Evolutionary conservation across 23 tunicate species (phyloP).

Genomic region (Botrylloides violaceus): DNA sequence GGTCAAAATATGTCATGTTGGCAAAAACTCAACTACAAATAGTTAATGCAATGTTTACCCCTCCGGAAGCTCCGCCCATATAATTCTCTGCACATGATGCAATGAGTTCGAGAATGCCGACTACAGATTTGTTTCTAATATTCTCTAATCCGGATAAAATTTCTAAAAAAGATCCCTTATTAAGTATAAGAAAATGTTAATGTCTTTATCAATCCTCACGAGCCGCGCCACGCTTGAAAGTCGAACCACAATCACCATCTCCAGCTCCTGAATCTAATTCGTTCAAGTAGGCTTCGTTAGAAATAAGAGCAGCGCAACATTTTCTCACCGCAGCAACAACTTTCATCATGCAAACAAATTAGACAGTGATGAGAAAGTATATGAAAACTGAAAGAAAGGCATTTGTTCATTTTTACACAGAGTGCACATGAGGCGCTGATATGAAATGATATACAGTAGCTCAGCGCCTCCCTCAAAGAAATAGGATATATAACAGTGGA

Average conservation of each 20-base stretch:
- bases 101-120: conserved; percentile 24
- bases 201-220: conserved; percentile 1
- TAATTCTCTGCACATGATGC: conserved; percentile 67
- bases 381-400: no score
- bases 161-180: not conserved
- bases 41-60: not conserved
- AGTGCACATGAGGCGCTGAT: no score
- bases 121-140: conserved; percentile 20
- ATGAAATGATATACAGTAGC: no score
- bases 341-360: no score
- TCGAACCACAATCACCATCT: conserved; percentile 99
- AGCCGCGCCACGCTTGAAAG: conserved; percentile 77
- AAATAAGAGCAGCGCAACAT: conserved; percentile 53
- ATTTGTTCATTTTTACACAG: no score
- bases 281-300: conserved; percentile 51
- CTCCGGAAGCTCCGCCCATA: conserved; percentile 80
- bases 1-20: not conserved
- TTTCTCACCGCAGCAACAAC: conserved; percentile 20
- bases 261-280: conserved; percentile 77
- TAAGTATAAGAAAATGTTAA: not conserved
- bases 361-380: no score
- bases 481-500: no score
- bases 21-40: not conserved
- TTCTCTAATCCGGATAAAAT: conserved; percentile 24
- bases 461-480: no score